Evolutionary conservation across 2,797 vertebrate species (phyloP).

Genomic region (Pelochelys cantorii): DNA sequence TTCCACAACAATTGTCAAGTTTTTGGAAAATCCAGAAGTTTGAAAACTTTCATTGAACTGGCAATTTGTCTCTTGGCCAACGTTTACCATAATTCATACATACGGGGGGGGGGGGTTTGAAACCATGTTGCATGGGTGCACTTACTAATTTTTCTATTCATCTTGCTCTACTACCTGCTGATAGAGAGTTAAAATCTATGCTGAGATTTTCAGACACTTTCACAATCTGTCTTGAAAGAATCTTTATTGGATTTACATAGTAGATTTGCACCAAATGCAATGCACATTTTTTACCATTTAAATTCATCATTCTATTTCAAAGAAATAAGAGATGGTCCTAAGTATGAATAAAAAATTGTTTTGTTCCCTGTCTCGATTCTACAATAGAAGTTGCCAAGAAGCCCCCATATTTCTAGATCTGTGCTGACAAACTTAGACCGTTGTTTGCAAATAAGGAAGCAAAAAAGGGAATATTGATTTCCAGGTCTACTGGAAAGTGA

Average conservation of each 20-base stretch:
- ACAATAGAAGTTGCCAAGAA: not conserved
- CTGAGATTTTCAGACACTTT: not conserved
- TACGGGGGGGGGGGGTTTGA: not conserved
- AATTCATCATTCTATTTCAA: not conserved
- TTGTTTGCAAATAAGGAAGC: constrained; percentile 7
- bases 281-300: not conserved
- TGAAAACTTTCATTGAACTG: not conserved
- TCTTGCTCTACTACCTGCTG: not conserved
- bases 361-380: not conserved
- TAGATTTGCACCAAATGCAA: not conserved
- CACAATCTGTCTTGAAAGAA: not conserved
- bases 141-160: not conserved
- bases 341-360: not conserved
- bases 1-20: not conserved
- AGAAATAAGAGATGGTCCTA: not conserved
- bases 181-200: not conserved
- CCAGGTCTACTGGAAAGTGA: not conserved
- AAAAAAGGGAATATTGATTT: not conserved
- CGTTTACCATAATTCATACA: not conserved
- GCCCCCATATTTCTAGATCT: fast-evolving
- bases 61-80: not conserved
- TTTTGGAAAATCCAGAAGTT: not conserved
- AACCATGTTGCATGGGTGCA: not conserved
- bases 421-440: not conserved
- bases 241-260: not conserved